phyloP scores from a whole-genome alignment of 1,140 invertebrate genomes.

The Tetraneura akinire region DNA sequence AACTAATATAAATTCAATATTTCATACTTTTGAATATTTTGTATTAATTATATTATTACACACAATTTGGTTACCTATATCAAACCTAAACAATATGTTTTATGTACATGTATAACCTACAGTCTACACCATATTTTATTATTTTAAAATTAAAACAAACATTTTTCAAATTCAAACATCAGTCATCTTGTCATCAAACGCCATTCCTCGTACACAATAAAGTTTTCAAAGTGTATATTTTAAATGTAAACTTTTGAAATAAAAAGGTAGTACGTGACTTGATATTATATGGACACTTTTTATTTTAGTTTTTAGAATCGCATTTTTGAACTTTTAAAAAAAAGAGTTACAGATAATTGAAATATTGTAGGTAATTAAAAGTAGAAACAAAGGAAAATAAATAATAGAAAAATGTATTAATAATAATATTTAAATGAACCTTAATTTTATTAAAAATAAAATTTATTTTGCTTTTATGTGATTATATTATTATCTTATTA shows the following conservation, averaged over 20 bases:
- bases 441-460: no score
- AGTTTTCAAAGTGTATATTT: slow-evolving; percentile 5
- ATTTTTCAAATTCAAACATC: slow-evolving; percentile 2
- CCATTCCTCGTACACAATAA: neutral
- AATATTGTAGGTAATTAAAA: neutral
- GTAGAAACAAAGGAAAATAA: no score
- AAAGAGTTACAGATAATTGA: neutral
- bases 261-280: neutral
- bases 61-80: no score
- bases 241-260: neutral
- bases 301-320: neutral
- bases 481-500: no score
- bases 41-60: no score
- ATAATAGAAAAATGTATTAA: no score
- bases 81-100: no score
- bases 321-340: neutral
- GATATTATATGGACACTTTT: neutral
- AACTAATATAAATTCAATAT: no score
- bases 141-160: slow-evolving; percentile 6
- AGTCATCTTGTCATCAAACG: neutral
- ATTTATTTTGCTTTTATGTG: no score
- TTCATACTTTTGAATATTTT: no score
- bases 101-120: no score
- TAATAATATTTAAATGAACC: no score
- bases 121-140: neutral